These are phyloP conservation scores for Beris chalybata DNA, from an alignment of 2,888 invertebrate species.

Conservation along the genomic window DNA sequence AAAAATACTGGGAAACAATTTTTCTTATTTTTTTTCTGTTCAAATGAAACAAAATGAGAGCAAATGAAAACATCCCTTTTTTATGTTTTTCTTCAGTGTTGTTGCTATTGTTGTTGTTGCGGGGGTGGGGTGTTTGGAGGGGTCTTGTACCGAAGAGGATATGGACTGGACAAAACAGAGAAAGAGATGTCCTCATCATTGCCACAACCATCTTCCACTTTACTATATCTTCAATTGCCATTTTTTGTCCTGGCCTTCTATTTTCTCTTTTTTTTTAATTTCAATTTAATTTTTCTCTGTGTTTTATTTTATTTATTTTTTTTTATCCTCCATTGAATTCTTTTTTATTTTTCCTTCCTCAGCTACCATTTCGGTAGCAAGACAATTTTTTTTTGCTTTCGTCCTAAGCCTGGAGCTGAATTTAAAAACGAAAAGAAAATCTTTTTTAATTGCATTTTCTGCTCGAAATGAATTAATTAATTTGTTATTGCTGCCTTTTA, in stretches of 20 bases:
- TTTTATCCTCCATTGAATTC: not conserved
- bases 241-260: not conserved
- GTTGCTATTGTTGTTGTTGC: not conserved
- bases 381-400: constrained; percentile 26
- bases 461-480: constrained; percentile 52
- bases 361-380: not conserved
- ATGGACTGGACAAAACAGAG: no score
- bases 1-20: no score
- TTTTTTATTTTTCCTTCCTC: not conserved
- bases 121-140: no score
- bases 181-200: no score
- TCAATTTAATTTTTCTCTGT: constrained; percentile 32
- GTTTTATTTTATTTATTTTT: constrained; percentile 23
- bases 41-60: no score
- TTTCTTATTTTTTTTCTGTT: no score
- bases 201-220: constrained; percentile 2
- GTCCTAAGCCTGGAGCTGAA: constrained; percentile 32
- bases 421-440: constrained; percentile 38
- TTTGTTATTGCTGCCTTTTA: constrained; percentile 49
- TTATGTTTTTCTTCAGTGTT: constrained; percentile 1
- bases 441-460: constrained; percentile 51
- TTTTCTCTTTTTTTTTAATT: constrained; percentile 27
- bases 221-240: constrained; percentile 3
- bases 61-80: constrained; percentile 2
- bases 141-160: no score